Evolutionary conservation across 2,797 vertebrate species (phyloP).

Genomic region (Hippocampus kuda): DNA sequence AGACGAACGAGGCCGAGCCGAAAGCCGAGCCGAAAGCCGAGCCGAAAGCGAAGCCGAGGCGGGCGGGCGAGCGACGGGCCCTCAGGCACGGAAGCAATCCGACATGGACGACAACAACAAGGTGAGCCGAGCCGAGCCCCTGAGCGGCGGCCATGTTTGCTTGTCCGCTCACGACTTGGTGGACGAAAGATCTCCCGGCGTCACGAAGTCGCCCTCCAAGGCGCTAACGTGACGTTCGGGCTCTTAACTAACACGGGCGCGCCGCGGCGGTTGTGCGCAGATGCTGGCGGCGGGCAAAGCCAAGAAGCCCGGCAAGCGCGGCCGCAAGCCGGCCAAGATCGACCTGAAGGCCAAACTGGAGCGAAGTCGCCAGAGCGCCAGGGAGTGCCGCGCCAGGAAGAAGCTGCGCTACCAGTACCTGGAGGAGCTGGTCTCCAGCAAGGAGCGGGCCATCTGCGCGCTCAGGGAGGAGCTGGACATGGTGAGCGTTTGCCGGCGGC

Average conservation of each 20-base stretch:
- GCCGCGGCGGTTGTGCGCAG: constrained; percentile 43
- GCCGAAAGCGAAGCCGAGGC: no score
- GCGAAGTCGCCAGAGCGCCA: constrained; percentile 88
- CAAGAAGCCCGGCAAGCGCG: constrained; percentile 93
- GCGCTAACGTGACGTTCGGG: no score
- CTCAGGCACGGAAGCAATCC: background rate
- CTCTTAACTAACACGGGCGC: background rate
- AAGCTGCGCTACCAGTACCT: constrained; percentile 95
- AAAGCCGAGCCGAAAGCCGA: no score
- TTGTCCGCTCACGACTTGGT: background rate
- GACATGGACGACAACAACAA: constrained; percentile 2
- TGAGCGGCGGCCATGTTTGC: background rate
- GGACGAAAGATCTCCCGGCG: background rate
- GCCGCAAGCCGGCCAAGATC: constrained; percentile 92
- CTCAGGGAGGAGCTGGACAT: constrained; percentile 95
- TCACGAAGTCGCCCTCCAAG: no score
- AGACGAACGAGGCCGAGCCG: no score
- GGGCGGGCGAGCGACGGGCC: background rate
- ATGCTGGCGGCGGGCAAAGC: constrained; percentile 80
- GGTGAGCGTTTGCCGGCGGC: constrained; percentile 52
- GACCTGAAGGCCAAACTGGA: constrained; percentile 96
- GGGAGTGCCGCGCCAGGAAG: constrained; percentile 91
- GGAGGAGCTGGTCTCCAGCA: constrained; percentile 92
- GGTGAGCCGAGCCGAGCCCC: background rate
- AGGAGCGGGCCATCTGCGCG: constrained; percentile 90